Conservation (phyloP, 2,888 invertebrate species). For the Hypercompe scribonia region DNA sequence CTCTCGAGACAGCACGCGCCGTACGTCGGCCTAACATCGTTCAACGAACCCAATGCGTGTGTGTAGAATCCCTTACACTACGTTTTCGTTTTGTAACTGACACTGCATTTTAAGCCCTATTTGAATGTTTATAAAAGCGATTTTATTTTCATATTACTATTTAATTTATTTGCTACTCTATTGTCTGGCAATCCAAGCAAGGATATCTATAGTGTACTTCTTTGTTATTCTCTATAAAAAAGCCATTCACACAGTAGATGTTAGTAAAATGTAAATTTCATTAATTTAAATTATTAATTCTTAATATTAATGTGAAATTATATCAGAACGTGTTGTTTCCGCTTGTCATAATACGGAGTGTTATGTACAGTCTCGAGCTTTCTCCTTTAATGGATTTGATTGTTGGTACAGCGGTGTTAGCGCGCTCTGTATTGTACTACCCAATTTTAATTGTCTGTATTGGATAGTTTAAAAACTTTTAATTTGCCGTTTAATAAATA, state of each 20-base stretch:
- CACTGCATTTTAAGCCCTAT: conserved; percentile 10
- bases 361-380: not conserved
- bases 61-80: conserved; percentile 28
- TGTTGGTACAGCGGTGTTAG: not conserved
- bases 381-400: not conserved
- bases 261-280: conserved; percentile 11
- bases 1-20: conserved; percentile 27
- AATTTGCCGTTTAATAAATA: too few relatives aligned
- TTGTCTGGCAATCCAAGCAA: conserved; percentile 15
- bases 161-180: conserved; percentile 20
- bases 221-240: conserved; percentile 12
- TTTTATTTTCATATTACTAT: not conserved
- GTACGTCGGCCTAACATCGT: conserved; percentile 28
- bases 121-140: too few relatives aligned
- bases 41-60: conserved; percentile 25
- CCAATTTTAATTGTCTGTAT: not conserved
- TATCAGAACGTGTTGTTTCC: not conserved
- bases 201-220: conserved; percentile 15
- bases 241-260: conserved; percentile 11
- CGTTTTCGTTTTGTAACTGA: conserved; percentile 2
- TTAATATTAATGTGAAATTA: not conserved
- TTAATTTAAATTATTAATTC: conserved; percentile 11
- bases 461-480: not conserved
- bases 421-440: not conserved
- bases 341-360: not conserved